Base-by-base conservation (phyloP, 2,888 invertebrate genomes). In the Noctua fimbriata region DNA sequence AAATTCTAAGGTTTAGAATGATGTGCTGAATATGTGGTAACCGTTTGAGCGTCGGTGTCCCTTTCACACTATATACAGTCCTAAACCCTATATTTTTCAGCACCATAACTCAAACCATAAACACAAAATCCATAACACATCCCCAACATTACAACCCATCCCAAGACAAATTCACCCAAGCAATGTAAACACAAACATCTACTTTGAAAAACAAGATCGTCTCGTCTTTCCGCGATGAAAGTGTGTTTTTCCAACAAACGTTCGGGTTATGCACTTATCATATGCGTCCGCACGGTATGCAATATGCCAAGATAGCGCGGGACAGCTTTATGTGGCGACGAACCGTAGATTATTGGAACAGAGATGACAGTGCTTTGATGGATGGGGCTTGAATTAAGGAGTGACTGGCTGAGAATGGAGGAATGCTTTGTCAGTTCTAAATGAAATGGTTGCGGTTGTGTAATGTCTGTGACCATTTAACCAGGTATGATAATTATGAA, bases 261-360 rank as follows among this genome's bases (percentile, higher is more conserved):
- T 87, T 83, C 89, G 91, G 90, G 89, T 92, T 92, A 93, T 93
- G 93, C 93, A 94, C 93, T 94, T 94, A 94, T 95, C 92, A 92
- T 95, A 94, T 94, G 94, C 94, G 93, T 92, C 89, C 92, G 92
- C 94, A 94, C 93, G 94, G 89, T 89, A 88, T 90, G 92, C 94
- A 93, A 93, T 94, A 94, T 93, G 93, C 94, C 93, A 92, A 94
- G 95, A 94, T 94, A 94, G 92, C 89, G 91, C 77, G 86, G 89
- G 94, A 94, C 94, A 93, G 94, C 92, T 94, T 95, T 95, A 94
- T 94, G 93, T 90, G 90, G 90, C 88, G 90, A 90, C 91, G 84
- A 69, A 41, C 79, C 81, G 41, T 71, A 89, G 88, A 92, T 79
- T 83, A 83, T 69, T 67, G 88, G 86, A 90, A 71, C 70, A 76